Conservation (phyloP, 2,797 vertebrate genomes). For the Caiman crocodilus region DNA sequence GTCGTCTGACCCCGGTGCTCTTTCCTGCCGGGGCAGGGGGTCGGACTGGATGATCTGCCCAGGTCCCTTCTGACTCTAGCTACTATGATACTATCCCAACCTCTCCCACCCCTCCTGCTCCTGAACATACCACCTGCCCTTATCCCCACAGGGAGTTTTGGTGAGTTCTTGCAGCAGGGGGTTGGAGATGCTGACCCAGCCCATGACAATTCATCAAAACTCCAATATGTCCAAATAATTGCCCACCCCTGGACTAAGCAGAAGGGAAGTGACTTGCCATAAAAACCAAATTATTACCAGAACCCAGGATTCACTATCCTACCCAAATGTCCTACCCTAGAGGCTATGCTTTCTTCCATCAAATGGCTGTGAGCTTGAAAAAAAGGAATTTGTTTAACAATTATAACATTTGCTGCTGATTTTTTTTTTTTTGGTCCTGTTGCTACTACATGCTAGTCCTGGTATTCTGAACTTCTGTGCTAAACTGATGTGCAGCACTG, state of each 20-base stretch:
- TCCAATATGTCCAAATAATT: no score
- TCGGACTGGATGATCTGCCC: no score
- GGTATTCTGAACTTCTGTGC: accelerated
- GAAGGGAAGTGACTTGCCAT: neutral
- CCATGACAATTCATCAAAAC: no score
- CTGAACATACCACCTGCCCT: no score
- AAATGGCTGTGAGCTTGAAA: neutral
- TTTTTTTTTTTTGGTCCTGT: neutral
- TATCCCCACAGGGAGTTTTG: no score
- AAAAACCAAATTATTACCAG: neutral
- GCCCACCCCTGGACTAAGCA: neutral
- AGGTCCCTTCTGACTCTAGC: no score
- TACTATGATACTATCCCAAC: no score
- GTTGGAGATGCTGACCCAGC: no score
- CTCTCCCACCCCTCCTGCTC: no score
- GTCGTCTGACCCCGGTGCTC: no score
- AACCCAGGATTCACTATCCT: neutral
- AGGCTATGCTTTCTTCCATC: neutral
- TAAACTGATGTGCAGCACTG: accelerated
- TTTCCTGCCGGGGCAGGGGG: no score
- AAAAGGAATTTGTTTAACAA: neutral
- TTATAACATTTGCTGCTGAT: neutral
- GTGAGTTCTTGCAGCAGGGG: no score
- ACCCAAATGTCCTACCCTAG: neutral
- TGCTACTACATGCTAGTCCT: accelerated